phyloP scores from a whole-genome alignment of 2,113 vertebrate genomes.

The Pluvianellus socialis region DNA sequence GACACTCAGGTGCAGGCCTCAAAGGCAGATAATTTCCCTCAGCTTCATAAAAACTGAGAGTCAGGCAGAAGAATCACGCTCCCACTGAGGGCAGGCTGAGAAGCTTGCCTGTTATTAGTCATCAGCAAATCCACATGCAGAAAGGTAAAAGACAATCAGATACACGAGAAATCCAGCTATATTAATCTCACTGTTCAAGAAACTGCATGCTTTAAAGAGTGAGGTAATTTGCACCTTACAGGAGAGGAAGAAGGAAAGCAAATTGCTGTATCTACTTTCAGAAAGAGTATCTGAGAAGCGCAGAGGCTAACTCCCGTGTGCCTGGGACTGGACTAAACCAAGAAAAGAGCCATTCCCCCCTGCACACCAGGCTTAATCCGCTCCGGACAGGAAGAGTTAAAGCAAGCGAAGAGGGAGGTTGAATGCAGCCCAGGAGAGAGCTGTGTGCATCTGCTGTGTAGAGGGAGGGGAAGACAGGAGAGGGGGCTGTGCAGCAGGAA shows the following conservation, averaged over 20 bases:
- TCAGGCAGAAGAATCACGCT: background rate
- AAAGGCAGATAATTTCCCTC: background rate
- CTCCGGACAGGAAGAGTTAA: background rate
- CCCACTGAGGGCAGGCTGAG: background rate
- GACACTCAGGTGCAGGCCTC: background rate
- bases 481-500: constrained; percentile 12
- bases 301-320: accelerated
- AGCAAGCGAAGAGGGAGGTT: background rate
- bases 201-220: background rate
- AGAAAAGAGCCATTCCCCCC: background rate
- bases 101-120: background rate
- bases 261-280: background rate
- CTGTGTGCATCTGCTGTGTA: background rate
- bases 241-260: background rate
- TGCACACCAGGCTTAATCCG: background rate
- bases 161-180: background rate
- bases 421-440: background rate
- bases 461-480: background rate
- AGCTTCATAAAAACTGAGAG: background rate
- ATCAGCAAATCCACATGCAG: background rate
- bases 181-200: background rate
- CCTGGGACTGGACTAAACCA: background rate
- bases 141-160: background rate
- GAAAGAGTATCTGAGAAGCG: background rate
- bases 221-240: background rate